Evolutionary conservation across 2,113 vertebrate genomes (phyloP), one percentile per base, ranked within the genome.

Genomic region (Aptenodytes forsteri): DNA sequence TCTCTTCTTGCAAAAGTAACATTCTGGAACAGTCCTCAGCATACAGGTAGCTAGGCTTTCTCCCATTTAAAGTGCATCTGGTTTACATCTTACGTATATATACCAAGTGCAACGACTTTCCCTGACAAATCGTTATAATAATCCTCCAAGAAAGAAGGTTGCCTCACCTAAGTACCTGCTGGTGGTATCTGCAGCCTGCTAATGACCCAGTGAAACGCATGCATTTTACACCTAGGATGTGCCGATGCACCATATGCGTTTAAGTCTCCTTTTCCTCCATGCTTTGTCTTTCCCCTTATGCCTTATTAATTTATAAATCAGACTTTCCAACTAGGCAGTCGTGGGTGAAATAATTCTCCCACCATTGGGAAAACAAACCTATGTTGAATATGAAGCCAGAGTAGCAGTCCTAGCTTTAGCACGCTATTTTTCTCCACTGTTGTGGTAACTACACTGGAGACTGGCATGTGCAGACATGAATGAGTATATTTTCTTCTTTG

Each of bases 1-100:
- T 54, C 54, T 91, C 58, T 76, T 83, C 67, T 75, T 83, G 88
- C 62, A 70, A 36, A 94, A 97, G 89, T 36, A 87, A 92, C 77
- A 22, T 69, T 92, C 80, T 87, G 89, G n/a, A 94, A 70, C 69
- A 95, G 56, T 86, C 94, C 83, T 91, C 83, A 55, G 56, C 44
- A 72, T 38, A 46, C 49, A 89, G 70, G 61, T 59, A 94, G 94
- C 90, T 86, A 91, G 95, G 95, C 84, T 69, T 91, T 96, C 93
- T 96, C 92, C 36, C 93, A 52, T 87, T 97, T 98, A 98, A 98
- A 98, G 98, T 98, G 98, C 98, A 98, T 98, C 83, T 90, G 91
- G 76, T 91, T 95, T 92, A 91, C 95, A 96, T 83, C 72, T 92
- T 78, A 94, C 4, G 1, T n/a, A 93, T 46, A 84, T n/a, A 91